Base-by-base conservation (phyloP, 2,888 invertebrate genomes). In the Drosophila formosana region DNA sequence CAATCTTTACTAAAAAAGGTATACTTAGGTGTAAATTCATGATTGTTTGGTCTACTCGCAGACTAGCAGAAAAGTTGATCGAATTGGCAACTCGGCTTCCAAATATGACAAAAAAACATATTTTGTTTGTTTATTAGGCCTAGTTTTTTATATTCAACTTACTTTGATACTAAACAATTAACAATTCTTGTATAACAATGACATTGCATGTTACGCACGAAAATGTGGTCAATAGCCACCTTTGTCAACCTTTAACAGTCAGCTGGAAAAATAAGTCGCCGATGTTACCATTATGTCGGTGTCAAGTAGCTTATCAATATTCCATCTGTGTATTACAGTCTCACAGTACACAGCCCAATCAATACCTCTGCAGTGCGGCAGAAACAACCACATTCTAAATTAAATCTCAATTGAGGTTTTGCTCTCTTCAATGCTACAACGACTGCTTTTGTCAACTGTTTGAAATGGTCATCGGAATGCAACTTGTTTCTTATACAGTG, bases 391-490 rank as follows among this genome's bases (percentile, higher is more conserved):
- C 82, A 89, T 87, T 90, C 86, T 84, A 89, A 88, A 90, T 88
- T 82, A 88, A 90, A 89, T 82, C 60, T 64, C 86, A 82, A 83
- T 82, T 83, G 79, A 55, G 67, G 78, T 66, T 77, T 85, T 62
- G 69, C 45, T 69, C 73, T 70, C 56, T 56, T 50, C 56, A 58
- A 43, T 61, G 61, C 51, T 45, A 32, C 50, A 67, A 66, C 63
- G 69, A 69, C 64, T 66, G 79, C 73, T 78, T 75, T 71, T 80
- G 85, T 65, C 74, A 78, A 82, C 84, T 81, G 76, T 82, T 85
- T 71, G 85, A 90, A 91, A 91, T 91, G 91, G 91, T 90, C 91
- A 91, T 84, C 70, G 91, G 91, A 91, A 91, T 91, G 90, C 82
- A 88, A 89, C 90, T 88, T 76, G 91, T 91, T 91, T 91, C 77